phyloP scores from a whole-genome alignment of 2,888 invertebrate genomes.

The Macrophya alboannulata region DNA sequence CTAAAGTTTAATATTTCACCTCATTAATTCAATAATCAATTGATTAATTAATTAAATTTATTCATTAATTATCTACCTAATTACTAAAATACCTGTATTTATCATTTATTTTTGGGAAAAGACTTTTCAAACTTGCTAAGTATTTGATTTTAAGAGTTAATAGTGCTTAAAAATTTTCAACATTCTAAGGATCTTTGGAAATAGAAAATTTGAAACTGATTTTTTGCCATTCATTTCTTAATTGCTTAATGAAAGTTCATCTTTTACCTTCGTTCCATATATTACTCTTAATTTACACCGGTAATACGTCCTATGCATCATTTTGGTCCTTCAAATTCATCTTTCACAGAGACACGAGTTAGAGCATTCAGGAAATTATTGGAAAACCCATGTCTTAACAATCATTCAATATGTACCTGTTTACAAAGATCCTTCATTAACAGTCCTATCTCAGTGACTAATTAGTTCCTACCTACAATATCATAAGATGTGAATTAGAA shows the following conservation, averaged over 20 bases:
- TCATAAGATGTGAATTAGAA: slow-evolving; percentile 24
- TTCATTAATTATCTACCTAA: slow-evolving; percentile 12
- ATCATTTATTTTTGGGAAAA: background rate
- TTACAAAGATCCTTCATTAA: slow-evolving; percentile 33
- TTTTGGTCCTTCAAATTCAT: slow-evolving; percentile 17
- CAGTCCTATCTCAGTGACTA: slow-evolving; percentile 16
- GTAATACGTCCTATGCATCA: background rate
- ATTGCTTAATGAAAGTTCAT: background rate
- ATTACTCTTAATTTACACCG: background rate
- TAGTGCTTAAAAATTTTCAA: slow-evolving; percentile 40
- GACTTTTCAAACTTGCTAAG: background rate
- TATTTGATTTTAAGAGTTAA: slow-evolving; percentile 26
- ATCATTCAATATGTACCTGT: background rate
- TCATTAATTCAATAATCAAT: slow-evolving; percentile 3
- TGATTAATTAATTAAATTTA: slow-evolving; percentile 2
- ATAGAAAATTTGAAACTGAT: background rate
- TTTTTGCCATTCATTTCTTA: background rate
- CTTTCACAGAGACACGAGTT: background rate
- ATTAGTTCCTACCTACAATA: slow-evolving; percentile 27
- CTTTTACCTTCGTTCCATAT: background rate
- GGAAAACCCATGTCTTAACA: background rate
- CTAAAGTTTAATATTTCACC: slow-evolving; percentile 22
- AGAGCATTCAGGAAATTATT: background rate
- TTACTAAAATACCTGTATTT: slow-evolving; percentile 34
- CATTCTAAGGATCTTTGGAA: slow-evolving; percentile 40